Evolutionary conservation across 2,888 invertebrate species (phyloP), one percentile per base, ranked within the genome.

Genomic region (Cepaea hortensis): DNA sequence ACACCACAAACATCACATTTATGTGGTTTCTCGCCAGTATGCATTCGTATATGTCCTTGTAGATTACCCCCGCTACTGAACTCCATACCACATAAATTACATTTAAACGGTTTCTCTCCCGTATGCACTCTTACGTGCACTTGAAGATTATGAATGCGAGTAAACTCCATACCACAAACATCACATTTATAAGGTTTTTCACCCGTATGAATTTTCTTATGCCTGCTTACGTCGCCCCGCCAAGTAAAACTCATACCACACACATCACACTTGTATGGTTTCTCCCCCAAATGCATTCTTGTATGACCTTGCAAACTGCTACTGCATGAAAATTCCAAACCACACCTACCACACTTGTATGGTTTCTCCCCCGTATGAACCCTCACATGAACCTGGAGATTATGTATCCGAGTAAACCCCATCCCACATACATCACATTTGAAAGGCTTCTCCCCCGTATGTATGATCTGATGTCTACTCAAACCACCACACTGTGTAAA

Each of bases 401-500:
- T n/a, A 20, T 62, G 50, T 7, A 20, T 50, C 11, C 35, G 50
- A 11, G 35, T 35, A 62, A 84, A 84, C 0, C 75, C 46, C 46
- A 61, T 76, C 13, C 46, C 84, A 75, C 84, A 84, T 15, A 84
- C 23, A 62, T 61, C 65, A 61, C 84, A 84, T 23, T 84, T 73
- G 46, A 62, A 84, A 9, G 75, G 84, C 61, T 84, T 84, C n/a
- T 84, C 84, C 61, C 61, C 82, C 15, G 79, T 61, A 62, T 79
- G 79, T 6, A 35, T 62, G 3, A n/a, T n/a, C 61, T 35, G 61
- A 62, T 79, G 79, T 15, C 55, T 55, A 11, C 11, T 79, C 23
- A 79, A 20, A 15, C 61, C 23, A 62, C 55, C 23, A 23, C 35
- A n/a, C 79, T 62, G 23, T 3, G 61, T 3, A 62, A 79, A 79